Conservation (phyloP, 2,888 invertebrate genomes). For the Eristalinus aeneus region DNA sequence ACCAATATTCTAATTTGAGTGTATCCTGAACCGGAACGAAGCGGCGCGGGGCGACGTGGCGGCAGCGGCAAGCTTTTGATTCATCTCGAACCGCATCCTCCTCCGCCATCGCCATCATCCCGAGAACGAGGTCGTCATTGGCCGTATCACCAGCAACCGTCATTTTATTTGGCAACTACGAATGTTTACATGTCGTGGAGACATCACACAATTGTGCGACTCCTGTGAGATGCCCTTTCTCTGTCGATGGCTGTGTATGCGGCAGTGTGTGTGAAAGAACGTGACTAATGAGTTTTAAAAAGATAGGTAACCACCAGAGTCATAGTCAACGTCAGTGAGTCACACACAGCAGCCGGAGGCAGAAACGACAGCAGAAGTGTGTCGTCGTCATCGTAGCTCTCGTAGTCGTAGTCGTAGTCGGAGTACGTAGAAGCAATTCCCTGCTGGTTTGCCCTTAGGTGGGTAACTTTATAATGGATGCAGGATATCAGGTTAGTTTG, state of each 20-base stretch:
- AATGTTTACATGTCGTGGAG: slow-evolving; percentile 62
- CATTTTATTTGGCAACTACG: slow-evolving; percentile 54
- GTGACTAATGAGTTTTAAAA: slow-evolving; percentile 69
- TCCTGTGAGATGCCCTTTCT: neutral
- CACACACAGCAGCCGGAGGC: slow-evolving; percentile 16
- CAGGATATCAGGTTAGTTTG: slow-evolving; percentile 45
- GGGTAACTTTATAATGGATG: slow-evolving; percentile 56
- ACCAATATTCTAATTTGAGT: slow-evolving; percentile 69
- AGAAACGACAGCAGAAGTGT: slow-evolving; percentile 4
- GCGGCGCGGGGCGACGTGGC: neutral
- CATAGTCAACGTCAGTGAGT: neutral
- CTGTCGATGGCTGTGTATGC: slow-evolving; percentile 3
- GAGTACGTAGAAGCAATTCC: neutral
- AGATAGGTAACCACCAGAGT: slow-evolving; percentile 30
- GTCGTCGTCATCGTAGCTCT: slow-evolving; percentile 14
- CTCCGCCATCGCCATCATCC: slow-evolving; percentile 10
- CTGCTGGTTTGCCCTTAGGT: slow-evolving; percentile 15
- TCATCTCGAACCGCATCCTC: slow-evolving; percentile 39
- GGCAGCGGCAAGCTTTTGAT: slow-evolving; percentile 25
- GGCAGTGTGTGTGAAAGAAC: slow-evolving; percentile 25
- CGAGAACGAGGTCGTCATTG: slow-evolving; percentile 23
- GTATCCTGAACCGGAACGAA: slow-evolving; percentile 57
- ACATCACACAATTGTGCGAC: neutral
- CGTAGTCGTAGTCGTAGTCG: no score
- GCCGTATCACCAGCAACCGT: slow-evolving; percentile 43